Evolutionary conservation across 2,797 vertebrate species (phyloP).

Genomic region (Zalophus californianus): DNA sequence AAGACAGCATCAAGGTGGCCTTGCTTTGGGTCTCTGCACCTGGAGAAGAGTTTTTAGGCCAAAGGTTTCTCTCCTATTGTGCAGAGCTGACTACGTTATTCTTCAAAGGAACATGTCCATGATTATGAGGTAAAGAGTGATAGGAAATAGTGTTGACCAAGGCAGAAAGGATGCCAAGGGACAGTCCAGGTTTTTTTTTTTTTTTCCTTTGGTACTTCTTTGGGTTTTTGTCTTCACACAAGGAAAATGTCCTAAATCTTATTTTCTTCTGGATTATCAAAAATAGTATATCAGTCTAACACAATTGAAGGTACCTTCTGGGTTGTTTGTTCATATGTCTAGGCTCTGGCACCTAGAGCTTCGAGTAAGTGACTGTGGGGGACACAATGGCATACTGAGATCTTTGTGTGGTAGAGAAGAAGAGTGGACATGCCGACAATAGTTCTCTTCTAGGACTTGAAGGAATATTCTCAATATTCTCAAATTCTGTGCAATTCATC

Average conservation of each 20-base stretch:
- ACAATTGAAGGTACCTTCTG: background rate
- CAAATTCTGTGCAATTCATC: background rate
- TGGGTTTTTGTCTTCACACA: background rate
- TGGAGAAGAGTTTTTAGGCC: background rate
- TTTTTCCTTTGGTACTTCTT: background rate
- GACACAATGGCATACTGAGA: background rate
- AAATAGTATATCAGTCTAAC: background rate
- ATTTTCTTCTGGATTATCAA: constrained; percentile 29
- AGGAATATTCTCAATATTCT: background rate
- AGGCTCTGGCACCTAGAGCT: background rate
- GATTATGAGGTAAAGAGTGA: background rate
- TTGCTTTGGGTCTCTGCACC: constrained; percentile 40
- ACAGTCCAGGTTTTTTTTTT: background rate
- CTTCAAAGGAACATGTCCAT: background rate
- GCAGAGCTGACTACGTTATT: constrained; percentile 21
- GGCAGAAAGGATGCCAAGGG: background rate
- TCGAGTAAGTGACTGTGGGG: background rate
- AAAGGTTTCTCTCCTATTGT: constrained; percentile 24
- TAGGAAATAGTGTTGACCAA: background rate
- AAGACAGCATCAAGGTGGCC: background rate
- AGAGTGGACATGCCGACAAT: background rate
- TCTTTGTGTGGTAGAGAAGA: background rate
- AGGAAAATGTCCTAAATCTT: background rate
- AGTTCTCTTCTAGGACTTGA: background rate
- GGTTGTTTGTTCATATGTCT: background rate